Percentiles rank a stretch among this genome's conserved stretches.
These are phyloP conservation scores for Leptobrachium ailaonicum DNA, from an alignment of 2,113 vertebrate genomes.

Conservation along the genomic window DNA sequence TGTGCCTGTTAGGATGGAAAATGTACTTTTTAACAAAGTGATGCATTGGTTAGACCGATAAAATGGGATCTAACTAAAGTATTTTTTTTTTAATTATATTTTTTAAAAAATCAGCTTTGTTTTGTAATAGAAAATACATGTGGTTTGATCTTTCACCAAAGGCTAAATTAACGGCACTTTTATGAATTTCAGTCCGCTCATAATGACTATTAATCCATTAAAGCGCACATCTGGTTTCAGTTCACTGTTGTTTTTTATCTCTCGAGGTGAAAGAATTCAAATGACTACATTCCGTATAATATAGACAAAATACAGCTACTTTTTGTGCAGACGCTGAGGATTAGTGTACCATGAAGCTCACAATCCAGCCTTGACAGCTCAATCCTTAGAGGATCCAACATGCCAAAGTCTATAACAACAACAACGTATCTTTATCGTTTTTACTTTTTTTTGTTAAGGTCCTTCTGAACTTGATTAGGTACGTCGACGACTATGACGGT, in stretches of 20 bases:
- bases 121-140: conserved; percentile 6
- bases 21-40: conserved; percentile 18
- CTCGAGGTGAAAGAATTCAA: not conserved
- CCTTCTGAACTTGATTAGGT: too few relatives aligned
- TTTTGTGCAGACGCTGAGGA: too few relatives aligned
- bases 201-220: not conserved
- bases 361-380: too few relatives aligned
- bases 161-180: not conserved
- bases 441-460: too few relatives aligned
- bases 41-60: conserved; percentile 13
- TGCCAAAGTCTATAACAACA: too few relatives aligned
- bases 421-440: too few relatives aligned
- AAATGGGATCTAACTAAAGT: not conserved
- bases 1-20: not conserved
- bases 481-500: too few relatives aligned
- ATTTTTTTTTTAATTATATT: not conserved
- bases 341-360: too few relatives aligned
- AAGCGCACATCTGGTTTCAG: not conserved
- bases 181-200: not conserved
- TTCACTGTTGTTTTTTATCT: not conserved
- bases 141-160: conserved; percentile 2
- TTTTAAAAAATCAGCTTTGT: not conserved
- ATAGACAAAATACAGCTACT: too few relatives aligned
- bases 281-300: not conserved
- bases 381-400: too few relatives aligned